Evolutionary conservation across 2,888 invertebrate species (phyloP).

Genomic region (Drosophila eohydei): DNA sequence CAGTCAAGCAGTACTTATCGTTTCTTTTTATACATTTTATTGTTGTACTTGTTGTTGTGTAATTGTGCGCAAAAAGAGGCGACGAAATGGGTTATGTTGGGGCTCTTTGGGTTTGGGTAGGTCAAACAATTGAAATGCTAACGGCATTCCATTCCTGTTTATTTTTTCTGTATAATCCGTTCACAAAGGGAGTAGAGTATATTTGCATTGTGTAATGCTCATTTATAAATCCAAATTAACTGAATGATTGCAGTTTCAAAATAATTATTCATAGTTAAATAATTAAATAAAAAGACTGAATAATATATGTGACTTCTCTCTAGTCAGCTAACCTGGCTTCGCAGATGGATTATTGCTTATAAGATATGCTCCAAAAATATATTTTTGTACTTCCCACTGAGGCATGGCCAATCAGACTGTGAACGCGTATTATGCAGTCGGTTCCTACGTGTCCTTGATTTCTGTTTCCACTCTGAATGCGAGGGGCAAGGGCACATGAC

Average conservation of each 20-base stretch:
- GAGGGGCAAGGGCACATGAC: conserved; percentile 11
- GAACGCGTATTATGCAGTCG: background rate
- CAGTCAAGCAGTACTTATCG: background rate
- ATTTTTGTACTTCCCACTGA: no score
- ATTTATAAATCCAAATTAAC: no score
- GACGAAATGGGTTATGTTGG: conserved; percentile 60
- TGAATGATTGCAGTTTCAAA: no score
- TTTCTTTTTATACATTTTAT: conserved; percentile 20
- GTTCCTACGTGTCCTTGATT: background rate
- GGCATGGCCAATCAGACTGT: background rate
- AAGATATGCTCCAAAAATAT: no score
- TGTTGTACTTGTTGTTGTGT: conserved; percentile 71
- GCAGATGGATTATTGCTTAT: no score
- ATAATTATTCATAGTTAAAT: no score
- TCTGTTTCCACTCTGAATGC: conserved; percentile 6
- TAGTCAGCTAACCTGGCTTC: no score
- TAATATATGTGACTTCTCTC: no score
- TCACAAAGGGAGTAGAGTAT: background rate
- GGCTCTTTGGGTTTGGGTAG: conserved; percentile 15
- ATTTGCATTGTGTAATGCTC: background rate
- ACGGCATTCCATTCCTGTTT: conserved; percentile 39
- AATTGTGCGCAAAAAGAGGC: conserved; percentile 73
- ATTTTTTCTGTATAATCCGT: background rate
- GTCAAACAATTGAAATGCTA: conserved; percentile 57
- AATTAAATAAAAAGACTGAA: no score